These are phyloP conservation scores for Penelope pileata DNA, from an alignment of 2,113 vertebrate species.

Conservation along the genomic window DNA sequence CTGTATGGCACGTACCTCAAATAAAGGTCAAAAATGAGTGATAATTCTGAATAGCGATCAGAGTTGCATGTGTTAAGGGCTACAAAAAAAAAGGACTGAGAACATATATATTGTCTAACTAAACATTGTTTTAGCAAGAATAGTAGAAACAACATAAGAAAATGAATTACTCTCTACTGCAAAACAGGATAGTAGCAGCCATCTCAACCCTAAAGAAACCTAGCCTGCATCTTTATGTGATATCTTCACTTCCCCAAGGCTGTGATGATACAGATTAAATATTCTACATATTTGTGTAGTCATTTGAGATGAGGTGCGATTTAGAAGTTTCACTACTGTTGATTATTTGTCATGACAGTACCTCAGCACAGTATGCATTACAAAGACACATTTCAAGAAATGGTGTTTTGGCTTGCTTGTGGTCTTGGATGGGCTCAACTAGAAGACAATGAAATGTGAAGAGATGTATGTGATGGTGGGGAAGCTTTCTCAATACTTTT, in stretches of 20 bases:
- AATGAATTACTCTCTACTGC: neutral
- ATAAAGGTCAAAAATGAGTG: neutral
- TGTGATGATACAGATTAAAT: neutral
- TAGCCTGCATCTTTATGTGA: accelerated
- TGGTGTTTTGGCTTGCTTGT: neutral
- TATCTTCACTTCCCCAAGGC: neutral
- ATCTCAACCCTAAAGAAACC: neutral
- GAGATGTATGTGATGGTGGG: accelerated
- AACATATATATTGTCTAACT: neutral
- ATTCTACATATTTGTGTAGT: neutral
- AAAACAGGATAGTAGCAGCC: neutral
- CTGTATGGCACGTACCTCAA: neutral
- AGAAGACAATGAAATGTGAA: neutral
- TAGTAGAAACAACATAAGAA: neutral
- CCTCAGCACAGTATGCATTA: accelerated
- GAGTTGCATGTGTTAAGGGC: neutral
- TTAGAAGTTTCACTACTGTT: neutral
- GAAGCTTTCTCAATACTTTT: neutral
- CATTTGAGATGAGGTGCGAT: neutral
- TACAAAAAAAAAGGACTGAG: neutral
- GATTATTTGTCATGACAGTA: neutral
- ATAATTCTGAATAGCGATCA: neutral
- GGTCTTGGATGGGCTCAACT: neutral
- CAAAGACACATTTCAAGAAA: neutral
- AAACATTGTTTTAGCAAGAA: neutral